These are phyloP conservation scores for Pipra filicauda DNA, from an alignment of 2,113 vertebrate genomes.

Conservation along the genomic window DNA sequence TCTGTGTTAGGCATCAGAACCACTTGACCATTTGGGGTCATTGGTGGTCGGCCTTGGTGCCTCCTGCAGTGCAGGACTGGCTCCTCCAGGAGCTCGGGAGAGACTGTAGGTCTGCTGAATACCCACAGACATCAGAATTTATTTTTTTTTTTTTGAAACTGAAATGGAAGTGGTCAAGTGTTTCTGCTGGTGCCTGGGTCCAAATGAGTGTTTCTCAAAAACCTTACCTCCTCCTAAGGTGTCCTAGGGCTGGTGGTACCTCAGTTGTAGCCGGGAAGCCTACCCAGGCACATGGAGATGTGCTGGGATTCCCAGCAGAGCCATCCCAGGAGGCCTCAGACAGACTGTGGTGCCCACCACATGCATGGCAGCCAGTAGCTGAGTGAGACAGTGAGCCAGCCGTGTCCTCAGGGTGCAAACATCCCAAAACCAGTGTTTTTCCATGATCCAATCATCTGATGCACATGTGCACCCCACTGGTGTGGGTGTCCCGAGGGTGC, in stretches of 20 bases:
- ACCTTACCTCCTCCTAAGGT: background rate
- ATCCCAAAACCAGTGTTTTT: background rate
- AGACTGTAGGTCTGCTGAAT: background rate
- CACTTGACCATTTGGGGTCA: background rate
- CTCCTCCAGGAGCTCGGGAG: background rate
- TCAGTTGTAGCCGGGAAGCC: background rate
- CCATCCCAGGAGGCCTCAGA: background rate
- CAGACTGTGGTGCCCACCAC: background rate
- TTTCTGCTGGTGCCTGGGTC: background rate
- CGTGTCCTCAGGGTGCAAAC: background rate
- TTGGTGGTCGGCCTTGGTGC: background rate
- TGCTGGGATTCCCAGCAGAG: background rate
- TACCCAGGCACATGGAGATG: background rate
- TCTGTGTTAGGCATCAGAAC: background rate
- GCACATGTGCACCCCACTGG: background rate
- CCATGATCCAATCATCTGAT: background rate
- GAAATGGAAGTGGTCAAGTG: background rate
- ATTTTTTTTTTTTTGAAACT: fast-evolving
- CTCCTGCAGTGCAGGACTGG: background rate
- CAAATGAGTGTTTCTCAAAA: background rate
- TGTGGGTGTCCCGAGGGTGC: background rate
- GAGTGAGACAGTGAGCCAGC: background rate
- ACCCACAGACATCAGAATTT: background rate
- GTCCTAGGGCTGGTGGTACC: background rate
- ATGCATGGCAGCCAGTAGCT: background rate